Percentiles rank a stretch among this genome's conserved stretches.
phyloP scores from a whole-genome alignment of 1,140 invertebrate genomes.

The Anastrepha obliqua region DNA sequence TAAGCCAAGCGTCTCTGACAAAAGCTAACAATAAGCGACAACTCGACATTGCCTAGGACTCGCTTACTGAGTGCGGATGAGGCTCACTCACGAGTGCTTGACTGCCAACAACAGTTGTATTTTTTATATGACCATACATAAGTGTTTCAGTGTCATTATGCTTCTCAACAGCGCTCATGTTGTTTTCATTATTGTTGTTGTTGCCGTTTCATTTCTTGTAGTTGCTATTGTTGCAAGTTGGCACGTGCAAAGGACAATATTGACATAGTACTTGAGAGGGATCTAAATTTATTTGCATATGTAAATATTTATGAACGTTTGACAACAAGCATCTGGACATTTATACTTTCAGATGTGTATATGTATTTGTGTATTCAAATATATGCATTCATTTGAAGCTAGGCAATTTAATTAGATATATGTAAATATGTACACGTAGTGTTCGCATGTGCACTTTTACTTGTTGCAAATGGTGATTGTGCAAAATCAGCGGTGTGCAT shows the following conservation, averaged over 20 bases:
- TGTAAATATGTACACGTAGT: background rate
- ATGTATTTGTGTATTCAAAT: background rate
- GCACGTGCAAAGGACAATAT: slow-evolving; percentile 47
- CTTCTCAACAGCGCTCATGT: background rate
- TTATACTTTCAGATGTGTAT: background rate
- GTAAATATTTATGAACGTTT: background rate
- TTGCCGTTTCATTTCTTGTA: background rate
- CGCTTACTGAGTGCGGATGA: background rate
- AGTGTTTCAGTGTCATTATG: background rate
- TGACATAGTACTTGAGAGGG: slow-evolving; percentile 8
- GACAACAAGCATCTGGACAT: background rate
- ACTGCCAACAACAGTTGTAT: slow-evolving; percentile 28
- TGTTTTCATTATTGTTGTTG: background rate
- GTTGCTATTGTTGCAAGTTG: slow-evolving; percentile 17
- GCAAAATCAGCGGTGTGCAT: background rate
- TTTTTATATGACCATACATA: background rate
- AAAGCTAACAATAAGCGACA: background rate
- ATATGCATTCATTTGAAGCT: background rate
- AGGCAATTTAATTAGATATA: background rate
- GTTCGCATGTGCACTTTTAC: background rate
- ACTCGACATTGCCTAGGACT: background rate
- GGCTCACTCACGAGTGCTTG: background rate
- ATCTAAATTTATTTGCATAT: background rate
- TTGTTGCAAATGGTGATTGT: background rate
- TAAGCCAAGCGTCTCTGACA: background rate